Base-by-base conservation (phyloP, 1,140 invertebrate genomes). In the Apis florea region DNA sequence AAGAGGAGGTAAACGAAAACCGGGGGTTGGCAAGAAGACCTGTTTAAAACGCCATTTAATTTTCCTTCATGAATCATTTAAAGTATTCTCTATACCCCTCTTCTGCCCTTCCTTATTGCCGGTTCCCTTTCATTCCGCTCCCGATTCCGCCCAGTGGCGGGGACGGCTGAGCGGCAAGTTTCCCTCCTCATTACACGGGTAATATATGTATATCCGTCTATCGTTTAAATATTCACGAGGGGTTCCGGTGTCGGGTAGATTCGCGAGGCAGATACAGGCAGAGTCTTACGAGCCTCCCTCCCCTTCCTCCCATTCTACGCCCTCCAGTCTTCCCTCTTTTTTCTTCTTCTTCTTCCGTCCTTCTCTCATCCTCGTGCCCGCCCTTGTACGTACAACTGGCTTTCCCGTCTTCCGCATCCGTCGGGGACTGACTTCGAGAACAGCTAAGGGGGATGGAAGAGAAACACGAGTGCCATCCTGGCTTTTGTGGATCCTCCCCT, bases 11-110 rank as follows among this genome's bases (percentile, higher is more conserved):
- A 76, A 81, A 89, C 51, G 80, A 82, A 79, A 82, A 78, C 40
- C 76, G 71, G 67, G 73, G 67, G 73, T 8, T 70, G 75, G 79
- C 54, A 77, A 75, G 73, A 83, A 83, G 68, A 66, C 79, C 83
- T 84, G 79, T 84, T 89, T 85, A 85, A 88, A 87, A 78, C 76
- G 58, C 73, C 79, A 75, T 90, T 90, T 89, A 89, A 90, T 90
- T 90, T 90, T 81, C 83, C 73, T 85, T 81, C 80, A 70, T 88
- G 86, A 90, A 90, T 90, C 82, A 90, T 90, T 88, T 88, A 90
- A 56, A 79, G 71, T 84, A 82, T 88, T 84, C 82, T 87, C n/a
- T 86, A 77, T 68, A 26, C 49, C 68, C 31, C 31, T 31, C 31
- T 80, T 58, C 61, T 17, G 24, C 67, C 56, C 56, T 67, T 76